Evolutionary conservation across 2,888 invertebrate species (phyloP).

Genomic region (Melanchra persicariae): DNA sequence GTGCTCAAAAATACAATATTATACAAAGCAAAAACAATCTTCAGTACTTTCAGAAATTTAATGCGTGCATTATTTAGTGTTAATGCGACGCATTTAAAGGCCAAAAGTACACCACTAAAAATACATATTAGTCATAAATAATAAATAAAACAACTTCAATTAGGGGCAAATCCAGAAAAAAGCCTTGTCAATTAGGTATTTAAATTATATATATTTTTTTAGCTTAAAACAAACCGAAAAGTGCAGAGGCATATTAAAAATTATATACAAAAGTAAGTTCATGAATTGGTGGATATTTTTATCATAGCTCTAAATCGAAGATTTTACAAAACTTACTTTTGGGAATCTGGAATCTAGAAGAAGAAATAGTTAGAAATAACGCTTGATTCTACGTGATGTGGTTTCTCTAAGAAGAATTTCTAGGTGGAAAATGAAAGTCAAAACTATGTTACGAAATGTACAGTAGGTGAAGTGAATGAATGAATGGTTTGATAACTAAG

Average conservation of each 20-base stretch:
- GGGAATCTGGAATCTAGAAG: slow-evolving; percentile 63
- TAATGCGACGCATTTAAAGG: slow-evolving; percentile 9
- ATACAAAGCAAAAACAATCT: slow-evolving; percentile 37
- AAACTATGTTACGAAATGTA: background rate
- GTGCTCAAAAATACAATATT: slow-evolving; percentile 31
- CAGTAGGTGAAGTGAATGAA: no score
- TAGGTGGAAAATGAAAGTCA: background rate
- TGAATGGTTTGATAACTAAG: slow-evolving; percentile 7
- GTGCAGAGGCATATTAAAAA: slow-evolving; percentile 59
- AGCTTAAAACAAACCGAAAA: slow-evolving; percentile 55
- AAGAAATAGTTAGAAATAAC: slow-evolving; percentile 51
- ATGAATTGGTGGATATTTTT: slow-evolving; percentile 69
- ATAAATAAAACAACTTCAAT: slow-evolving; percentile 17
- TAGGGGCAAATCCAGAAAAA: slow-evolving; percentile 27
- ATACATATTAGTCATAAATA: slow-evolving; percentile 18
- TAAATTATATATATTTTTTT: slow-evolving; percentile 27
- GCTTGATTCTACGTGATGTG: slow-evolving; percentile 28
- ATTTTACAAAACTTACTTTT: slow-evolving; percentile 60
- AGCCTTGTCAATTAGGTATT: slow-evolving; percentile 40
- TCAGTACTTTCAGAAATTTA: slow-evolving; percentile 18
- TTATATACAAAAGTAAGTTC: slow-evolving; percentile 51
- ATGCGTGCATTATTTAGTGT: slow-evolving; percentile 38
- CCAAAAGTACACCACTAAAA: slow-evolving; percentile 41
- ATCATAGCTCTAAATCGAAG: slow-evolving; percentile 31
- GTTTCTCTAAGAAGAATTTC: slow-evolving; percentile 1